Base-by-base conservation (phyloP, 2,797 vertebrate species). In the Sparus aurata region DNA sequence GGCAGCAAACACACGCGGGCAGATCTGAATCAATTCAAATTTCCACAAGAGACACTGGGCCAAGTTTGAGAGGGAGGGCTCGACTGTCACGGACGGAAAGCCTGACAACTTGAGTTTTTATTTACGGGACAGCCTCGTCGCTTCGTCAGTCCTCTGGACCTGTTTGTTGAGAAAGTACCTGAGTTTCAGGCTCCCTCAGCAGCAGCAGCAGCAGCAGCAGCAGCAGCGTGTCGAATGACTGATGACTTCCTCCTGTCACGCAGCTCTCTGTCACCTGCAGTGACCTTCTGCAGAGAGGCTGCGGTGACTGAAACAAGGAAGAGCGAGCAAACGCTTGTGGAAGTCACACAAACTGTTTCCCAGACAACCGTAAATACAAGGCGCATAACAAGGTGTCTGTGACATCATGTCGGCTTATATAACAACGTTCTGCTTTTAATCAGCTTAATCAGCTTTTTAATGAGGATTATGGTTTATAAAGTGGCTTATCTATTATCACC, bases 251-350 rank as follows among this genome's bases (percentile, higher is more conserved):
- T 38, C 38, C 38, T 11, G 38, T 38, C 38, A 38, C 38, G 2
- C 38, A 38, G 38, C 43, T 63, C 4, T 73, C 76, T 61, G 27
- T 73, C 45, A 47, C 27, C 62, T 79, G 34, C 62, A 75, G 60
- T 47, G 77, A 67, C 65, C 77, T 70, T 78, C 69, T 69, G 76
- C 61, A 65, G 22, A 67, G 52, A 63, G n/a, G 6, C 41, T n/a
- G 59, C 5, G 18, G 46, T 45, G 62, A 75, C 67, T 27, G 59
- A 87, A 87, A 88, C 43, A 1, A 64, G 79, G 80, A 90, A 87
- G 71, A 58, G 34, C 59, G 60, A 66, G 52, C 57, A 70, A 70
- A 82, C 67, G 20, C n/a, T 62, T 25, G 70, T 87, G 83, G 85
- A 90, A 87, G 80, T 77, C 23, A 75, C 74, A 58, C 41, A 65